Evolutionary conservation across 2,113 vertebrate species (phyloP).

Genomic region (Rhadina sibilatrix): DNA sequence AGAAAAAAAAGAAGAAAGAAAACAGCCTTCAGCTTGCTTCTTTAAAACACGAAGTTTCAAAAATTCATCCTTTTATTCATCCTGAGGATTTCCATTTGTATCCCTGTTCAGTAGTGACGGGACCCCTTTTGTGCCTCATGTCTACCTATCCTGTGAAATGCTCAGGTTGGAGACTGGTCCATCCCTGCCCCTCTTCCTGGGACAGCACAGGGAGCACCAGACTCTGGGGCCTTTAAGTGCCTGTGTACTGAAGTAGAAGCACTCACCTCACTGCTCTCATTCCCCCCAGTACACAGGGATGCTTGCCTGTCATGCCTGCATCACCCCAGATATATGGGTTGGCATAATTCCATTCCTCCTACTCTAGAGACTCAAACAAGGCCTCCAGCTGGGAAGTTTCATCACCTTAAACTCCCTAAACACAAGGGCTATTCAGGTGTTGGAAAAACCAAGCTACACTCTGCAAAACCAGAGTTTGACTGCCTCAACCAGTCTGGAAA

Average conservation of each 20-base stretch:
- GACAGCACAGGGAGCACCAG: neutral
- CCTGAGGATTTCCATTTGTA: neutral
- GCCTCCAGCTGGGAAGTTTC: neutral
- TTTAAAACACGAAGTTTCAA: neutral
- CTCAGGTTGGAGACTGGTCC: neutral
- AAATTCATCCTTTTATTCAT: neutral
- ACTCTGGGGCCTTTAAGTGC: neutral
- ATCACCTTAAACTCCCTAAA: neutral
- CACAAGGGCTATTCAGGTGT: neutral
- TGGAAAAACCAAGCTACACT: neutral
- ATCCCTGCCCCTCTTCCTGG: neutral
- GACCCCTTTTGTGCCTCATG: rapidly evolving
- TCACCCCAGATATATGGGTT: neutral
- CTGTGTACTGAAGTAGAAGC: neutral
- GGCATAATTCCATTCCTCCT: neutral
- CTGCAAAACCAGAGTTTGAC: neutral
- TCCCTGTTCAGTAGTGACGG: neutral
- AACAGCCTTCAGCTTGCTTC: neutral
- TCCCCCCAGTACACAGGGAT: neutral
- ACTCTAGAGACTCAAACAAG: neutral
- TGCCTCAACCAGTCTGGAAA: neutral
- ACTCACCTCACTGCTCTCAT: neutral
- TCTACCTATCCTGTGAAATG: neutral
- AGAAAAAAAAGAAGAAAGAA: neutral
- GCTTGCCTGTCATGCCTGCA: neutral